Base-by-base conservation (phyloP, 2,888 invertebrate species). In the Mimumesa dahlbomi region DNA sequence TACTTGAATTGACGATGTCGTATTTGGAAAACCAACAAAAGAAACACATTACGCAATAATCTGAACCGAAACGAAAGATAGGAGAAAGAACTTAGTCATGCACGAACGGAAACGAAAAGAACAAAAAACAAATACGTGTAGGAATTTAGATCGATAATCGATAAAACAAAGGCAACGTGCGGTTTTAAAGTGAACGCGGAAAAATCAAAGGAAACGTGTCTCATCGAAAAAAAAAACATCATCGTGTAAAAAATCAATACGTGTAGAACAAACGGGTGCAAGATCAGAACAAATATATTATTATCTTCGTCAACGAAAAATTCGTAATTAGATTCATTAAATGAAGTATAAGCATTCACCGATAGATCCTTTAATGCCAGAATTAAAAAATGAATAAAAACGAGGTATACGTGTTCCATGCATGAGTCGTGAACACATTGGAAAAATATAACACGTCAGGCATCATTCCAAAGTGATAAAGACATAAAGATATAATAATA, bases 1-100 rank as follows among this genome's bases (percentile, higher is more conserved):
- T 78, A 75, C 81, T 80, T 82, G 81, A 82, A 82, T 78, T 82
- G 81, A 82, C 81, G 81, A 82, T 79, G 81, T 79, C 29, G 69
- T 68, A 74, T 58, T 63, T 50, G 68, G 58, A 67, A 46, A 40
- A 36, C 25, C 7, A 25, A 25, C 25, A 7, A 25, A 25, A 3
- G 25, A 25, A 25, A n/a, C n/a, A n/a, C n/a, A n/a, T n/a, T n/a
- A n/a, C n/a, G n/a, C n/a, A 25, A 25, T 25, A 25, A 7, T 7
- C 7, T 25, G 3, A 25, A 7, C 36, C 6, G 11, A 36, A 36
- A 36, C 36, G 13, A n/a, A n/a, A n/a, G n/a, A n/a, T n/a, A n/a
- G n/a, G n/a, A n/a, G n/a, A n/a, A n/a, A n/a, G n/a, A n/a, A n/a
- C n/a, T n/a, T n/a, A n/a, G n/a, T n/a, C 36, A 11, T 3, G 36